Evolutionary conservation across 2,888 invertebrate species (phyloP), one percentile per base, ranked within the genome.

Genomic region (Tinea pellionella): DNA sequence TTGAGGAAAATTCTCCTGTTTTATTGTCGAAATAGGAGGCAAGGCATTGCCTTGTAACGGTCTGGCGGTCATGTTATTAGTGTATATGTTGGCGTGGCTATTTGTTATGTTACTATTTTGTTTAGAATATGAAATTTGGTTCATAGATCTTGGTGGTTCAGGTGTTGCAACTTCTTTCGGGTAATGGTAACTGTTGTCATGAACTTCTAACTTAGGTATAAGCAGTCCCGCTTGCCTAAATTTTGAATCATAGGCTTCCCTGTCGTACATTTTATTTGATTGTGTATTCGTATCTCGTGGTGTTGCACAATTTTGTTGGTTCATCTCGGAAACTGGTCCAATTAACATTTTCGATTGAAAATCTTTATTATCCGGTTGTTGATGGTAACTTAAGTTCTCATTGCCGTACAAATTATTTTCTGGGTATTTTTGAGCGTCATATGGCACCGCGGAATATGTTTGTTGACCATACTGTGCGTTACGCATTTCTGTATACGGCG

Each of bases 261-360:
- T 80, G 65, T 84, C 83, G 68, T 77, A 83, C 30, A 57, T 57
- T 19, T 24, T 16, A 29, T 29, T 37, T 73, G 73, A 66, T 80
- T 85, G 85, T 79, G 83, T 78, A 75, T 74, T 83, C 15, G 74
- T 74, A 63, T 82, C 80, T 63, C 75, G 74, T 63, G 76, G 63
- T 57, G 78, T 67, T 61, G 74, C 73, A 72, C 78, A 76, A 64
- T 79, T 80, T 71, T 83, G 85, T 74, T 85, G 84, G 65, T 88
- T 88, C 70, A 81, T 81, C 68, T 87, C 86, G 60, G 88, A 88
- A 65, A 88, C 88, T 68, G 88, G 88, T 74, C 88, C 88, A 68
- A 88, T 84, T 61, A 87, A 80, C 87, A 89, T 89, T 74, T 87
- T 88, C 32, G 86, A 84, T 69, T 89, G 88, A 70, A 88, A 88